These are phyloP conservation scores for Sebastes kiyomatsui DNA, from an alignment of 2,797 vertebrate species.

Conservation along the genomic window DNA sequence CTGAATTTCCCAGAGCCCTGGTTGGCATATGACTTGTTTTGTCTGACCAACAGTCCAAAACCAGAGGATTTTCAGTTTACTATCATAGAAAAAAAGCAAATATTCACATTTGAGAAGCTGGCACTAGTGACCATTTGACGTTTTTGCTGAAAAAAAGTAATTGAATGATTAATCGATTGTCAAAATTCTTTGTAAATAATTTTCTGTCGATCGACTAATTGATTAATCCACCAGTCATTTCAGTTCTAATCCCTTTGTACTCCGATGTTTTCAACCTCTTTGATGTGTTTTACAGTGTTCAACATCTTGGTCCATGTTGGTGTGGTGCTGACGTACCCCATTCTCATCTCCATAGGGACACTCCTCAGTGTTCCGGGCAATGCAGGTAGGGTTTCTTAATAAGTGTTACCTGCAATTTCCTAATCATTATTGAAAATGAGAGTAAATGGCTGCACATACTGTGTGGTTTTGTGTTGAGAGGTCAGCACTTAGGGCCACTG, in stretches of 20 bases:
- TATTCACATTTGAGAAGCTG: not conserved
- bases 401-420: not conserved
- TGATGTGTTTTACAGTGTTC: slow-evolving; percentile 85
- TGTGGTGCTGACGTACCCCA: slow-evolving; percentile 96
- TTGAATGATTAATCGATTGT: not conserved
- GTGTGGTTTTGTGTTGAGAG: slow-evolving; percentile 39
- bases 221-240: not conserved
- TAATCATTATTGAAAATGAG: slow-evolving; percentile 17
- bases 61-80: not conserved
- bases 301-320: slow-evolving; percentile 97
- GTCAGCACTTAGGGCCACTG: slow-evolving; percentile 67
- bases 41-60: not conserved
- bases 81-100: not conserved
- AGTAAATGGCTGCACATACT: slow-evolving; percentile 27
- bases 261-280: not conserved
- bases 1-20: not conserved
- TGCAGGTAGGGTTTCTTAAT: slow-evolving; percentile 84
- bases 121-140: not conserved
- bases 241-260: not conserved
- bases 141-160: not conserved
- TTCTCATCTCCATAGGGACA: slow-evolving; percentile 97
- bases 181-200: not conserved
- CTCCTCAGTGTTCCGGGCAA: slow-evolving; percentile 98
- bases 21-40: not conserved
- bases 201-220: too few species aligned